Conservation (phyloP, 1,140 invertebrate species). For the Neodiprion lecontei region DNA sequence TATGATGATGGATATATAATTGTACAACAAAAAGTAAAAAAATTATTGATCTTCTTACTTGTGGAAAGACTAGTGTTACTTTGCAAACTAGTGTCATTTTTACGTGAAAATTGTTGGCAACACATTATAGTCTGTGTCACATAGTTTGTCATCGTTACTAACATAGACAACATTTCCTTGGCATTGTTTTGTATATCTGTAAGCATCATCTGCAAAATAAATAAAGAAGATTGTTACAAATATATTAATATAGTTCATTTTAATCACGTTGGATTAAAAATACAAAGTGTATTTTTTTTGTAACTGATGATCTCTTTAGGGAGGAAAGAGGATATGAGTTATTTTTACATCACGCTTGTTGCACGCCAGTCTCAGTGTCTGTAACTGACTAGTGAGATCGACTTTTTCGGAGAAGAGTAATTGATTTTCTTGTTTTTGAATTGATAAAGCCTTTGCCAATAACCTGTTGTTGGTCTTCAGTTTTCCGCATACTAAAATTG, state of each 20-base stretch:
- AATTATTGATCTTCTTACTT: slow-evolving; percentile 25
- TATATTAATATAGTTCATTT: slow-evolving; percentile 15
- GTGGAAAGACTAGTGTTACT: slow-evolving; percentile 28
- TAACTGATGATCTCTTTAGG: no score
- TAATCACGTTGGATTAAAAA: background rate
- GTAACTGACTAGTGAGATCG: slow-evolving; percentile 38
- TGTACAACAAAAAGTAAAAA: no score
- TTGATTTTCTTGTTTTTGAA: slow-evolving; percentile 46
- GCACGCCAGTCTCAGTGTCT: slow-evolving; percentile 38
- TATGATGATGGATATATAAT: no score
- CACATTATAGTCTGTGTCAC: slow-evolving; percentile 43
- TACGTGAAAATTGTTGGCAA: slow-evolving; percentile 39
- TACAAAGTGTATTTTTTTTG: background rate
- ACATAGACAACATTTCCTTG: slow-evolving; percentile 40
- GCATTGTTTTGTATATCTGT: slow-evolving; percentile 40
- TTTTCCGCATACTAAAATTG: slow-evolving; percentile 43
- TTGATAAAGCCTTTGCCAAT: slow-evolving; percentile 46
- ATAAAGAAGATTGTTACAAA: slow-evolving; percentile 10
- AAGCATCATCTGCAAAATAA: slow-evolving; percentile 37
- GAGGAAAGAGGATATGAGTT: background rate
- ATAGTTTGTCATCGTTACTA: slow-evolving; percentile 40
- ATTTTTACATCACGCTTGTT: slow-evolving; percentile 44
- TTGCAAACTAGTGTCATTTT: slow-evolving; percentile 18
- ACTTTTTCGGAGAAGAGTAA: slow-evolving; percentile 44
- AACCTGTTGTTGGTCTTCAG: slow-evolving; percentile 47